Base-by-base conservation (phyloP, 2,113 vertebrate genomes). In the Aythya baeri region DNA sequence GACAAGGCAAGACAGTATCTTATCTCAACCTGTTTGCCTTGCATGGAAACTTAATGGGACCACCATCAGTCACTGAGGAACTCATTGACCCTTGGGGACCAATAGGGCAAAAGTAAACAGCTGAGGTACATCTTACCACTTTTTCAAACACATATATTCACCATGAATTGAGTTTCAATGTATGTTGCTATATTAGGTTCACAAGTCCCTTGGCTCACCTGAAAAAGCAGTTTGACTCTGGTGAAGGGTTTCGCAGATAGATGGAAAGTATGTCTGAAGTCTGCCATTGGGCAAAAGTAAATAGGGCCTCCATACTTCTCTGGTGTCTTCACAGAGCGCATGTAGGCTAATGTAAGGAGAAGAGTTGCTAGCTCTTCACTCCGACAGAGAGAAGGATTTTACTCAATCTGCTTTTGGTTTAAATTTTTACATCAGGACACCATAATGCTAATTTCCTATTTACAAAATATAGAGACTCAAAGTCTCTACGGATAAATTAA, bases 61-160 rank as follows among this genome's bases (percentile, higher is more conserved):
- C 44, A 14, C 9, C 0, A 0, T 22, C 38, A 43, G 18, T 46
- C 18, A 5, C 5, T 0, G 6, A 20, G 8, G 34, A 23, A 52
- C 50, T 52, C 46, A 52, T 52, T 52, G 23, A 52, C 23, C 6
- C 36, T 66, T 13, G 3, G 34, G 36, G 6, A n/a, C 41, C 41
- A 34, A 27, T 17, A 36, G 11, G 38, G 7, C 29, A 34, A 17
- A 22, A 11, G 22, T 57, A 44, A 81, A 31, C 14, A 77, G 13
- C 8, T 31, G n/a, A 74, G 9, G 36, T 54, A 36, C 11, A 31
- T 15, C 3, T 46, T 50, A 17, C 55, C 32, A 9, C n/a, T 27
- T 38, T 34, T 70, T 27, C 26, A 31, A 87, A 61, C 25, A 23
- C 3, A 5, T 11, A 1, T 36, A 23, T 31, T 55, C 8, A 2